Percentiles rank a stretch among this genome's conserved stretches.
Conservation (phyloP, 2,113 vertebrate species). For the Cochlearius cochlearius region DNA sequence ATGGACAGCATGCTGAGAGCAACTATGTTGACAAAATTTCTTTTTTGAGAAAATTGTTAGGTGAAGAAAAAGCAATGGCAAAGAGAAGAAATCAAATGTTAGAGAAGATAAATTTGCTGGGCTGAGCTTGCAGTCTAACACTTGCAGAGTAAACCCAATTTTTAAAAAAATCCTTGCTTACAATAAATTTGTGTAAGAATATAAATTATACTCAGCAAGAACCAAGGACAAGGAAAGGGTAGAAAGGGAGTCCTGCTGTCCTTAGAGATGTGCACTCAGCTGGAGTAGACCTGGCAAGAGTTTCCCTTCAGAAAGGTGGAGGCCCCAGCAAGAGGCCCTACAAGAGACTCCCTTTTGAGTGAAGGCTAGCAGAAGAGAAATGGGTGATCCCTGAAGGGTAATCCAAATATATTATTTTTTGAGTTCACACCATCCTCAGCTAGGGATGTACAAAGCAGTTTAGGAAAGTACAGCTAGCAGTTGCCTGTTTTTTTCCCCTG, state of each 20-base stretch:
- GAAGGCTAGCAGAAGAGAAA: background rate
- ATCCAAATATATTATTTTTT: background rate
- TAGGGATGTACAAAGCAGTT: background rate
- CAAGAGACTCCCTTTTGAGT: background rate
- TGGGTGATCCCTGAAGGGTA: background rate
- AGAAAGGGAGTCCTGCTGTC: background rate
- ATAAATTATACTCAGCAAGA: background rate
- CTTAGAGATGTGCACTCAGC: background rate
- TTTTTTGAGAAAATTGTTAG: slow-evolving; percentile 20
- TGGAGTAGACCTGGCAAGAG: background rate
- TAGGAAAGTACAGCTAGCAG: background rate
- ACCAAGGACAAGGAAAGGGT: background rate
- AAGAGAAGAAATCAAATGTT: slow-evolving; percentile 43
- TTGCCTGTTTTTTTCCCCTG: background rate
- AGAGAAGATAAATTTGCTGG: slow-evolving; percentile 15
- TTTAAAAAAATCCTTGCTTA: background rate
- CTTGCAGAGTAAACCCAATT: background rate
- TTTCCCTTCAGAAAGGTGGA: background rate
- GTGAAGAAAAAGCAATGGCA: background rate
- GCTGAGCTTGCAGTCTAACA: slow-evolving; percentile 3
- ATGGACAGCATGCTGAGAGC: slow-evolving; percentile 33
- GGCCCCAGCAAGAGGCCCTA: no score
- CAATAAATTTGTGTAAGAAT: background rate
- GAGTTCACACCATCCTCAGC: background rate
- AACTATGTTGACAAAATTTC: slow-evolving; percentile 16